phyloP scores from a whole-genome alignment of 2,888 invertebrate species.

The Hirtodrosophila alboralis region DNA sequence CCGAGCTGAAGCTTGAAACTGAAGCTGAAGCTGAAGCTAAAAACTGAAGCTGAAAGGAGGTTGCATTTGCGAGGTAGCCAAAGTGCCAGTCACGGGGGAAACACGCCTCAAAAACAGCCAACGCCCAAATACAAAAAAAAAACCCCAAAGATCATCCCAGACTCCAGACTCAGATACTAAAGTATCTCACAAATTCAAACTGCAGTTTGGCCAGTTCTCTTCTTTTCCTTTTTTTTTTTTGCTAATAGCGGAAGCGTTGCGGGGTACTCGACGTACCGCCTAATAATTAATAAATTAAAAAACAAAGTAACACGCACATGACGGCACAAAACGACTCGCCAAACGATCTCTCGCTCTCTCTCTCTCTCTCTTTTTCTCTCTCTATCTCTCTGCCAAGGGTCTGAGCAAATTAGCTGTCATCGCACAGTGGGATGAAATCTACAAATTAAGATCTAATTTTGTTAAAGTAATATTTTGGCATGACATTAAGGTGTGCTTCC shows the following conservation, averaged over 20 bases:
- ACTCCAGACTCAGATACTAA: too few relatives aligned
- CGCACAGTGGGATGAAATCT: neutral
- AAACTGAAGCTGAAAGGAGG: too few relatives aligned
- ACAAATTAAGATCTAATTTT: too few relatives aligned
- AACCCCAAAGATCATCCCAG: slow-evolving; percentile 17
- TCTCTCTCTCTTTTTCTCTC: too few relatives aligned
- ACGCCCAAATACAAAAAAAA: slow-evolving; percentile 25
- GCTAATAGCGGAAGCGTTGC: slow-evolving; percentile 75
- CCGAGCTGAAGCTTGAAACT: too few relatives aligned
- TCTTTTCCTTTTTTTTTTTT: slow-evolving; percentile 31
- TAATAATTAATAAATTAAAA: slow-evolving; percentile 78
- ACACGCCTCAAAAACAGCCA: slow-evolving; percentile 23
- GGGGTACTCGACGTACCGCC: slow-evolving; percentile 53
- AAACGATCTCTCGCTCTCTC: neutral
- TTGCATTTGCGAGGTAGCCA: slow-evolving; percentile 63
- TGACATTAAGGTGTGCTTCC: too few relatives aligned
- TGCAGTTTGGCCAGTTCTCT: too few relatives aligned
- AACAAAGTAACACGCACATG: slow-evolving; percentile 71
- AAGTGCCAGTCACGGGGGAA: slow-evolving; percentile 62
- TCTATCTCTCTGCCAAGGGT: too few relatives aligned
- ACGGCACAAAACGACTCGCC: slow-evolving; percentile 21
- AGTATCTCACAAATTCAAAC: too few relatives aligned
- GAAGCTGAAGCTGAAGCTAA: too few relatives aligned
- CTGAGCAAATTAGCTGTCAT: slow-evolving; percentile 16
- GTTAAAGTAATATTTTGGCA: too few relatives aligned